A percentile compares a stretch with the other conserved stretches of the same genome.
These are phyloP conservation scores for Stenichneumon culpator DNA, from an alignment of 2,888 invertebrate species.

Conservation along the genomic window DNA sequence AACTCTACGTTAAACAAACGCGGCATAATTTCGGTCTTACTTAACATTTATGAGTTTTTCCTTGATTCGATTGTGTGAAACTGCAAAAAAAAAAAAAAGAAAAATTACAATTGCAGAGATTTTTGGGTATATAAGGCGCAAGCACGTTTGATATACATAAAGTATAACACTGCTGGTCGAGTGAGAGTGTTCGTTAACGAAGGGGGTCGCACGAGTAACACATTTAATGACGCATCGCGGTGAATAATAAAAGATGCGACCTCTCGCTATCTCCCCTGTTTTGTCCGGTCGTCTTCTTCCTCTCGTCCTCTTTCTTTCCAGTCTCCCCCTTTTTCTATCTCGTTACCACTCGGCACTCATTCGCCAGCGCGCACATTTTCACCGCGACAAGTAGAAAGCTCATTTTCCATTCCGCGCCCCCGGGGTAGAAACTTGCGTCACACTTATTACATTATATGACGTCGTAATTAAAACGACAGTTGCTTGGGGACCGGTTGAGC, in stretches of 20 bases:
- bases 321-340: constrained; percentile 3
- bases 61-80: neutral
- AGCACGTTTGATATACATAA: neutral
- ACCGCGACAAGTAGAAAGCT: neutral
- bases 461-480: constrained; percentile 23
- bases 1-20: neutral
- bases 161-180: neutral
- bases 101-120: constrained; percentile 2
- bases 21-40: constrained; percentile 18
- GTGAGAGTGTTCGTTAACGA: constrained; percentile 48
- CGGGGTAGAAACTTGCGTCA: neutral
- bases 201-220: constrained; percentile 32
- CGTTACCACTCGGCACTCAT: constrained; percentile 8
- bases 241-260: constrained; percentile 57
- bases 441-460: constrained; percentile 19
- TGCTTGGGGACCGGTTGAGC: constrained; percentile 5
- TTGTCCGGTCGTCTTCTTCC: constrained; percentile 14
- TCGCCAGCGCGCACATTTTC: neutral
- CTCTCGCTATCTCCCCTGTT: constrained; percentile 22
- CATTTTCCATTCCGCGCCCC: neutral
- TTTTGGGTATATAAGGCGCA: neutral
- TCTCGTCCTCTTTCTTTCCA: neutral
- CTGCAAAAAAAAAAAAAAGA: neutral
- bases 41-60: neutral
- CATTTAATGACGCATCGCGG: constrained; percentile 52